phyloP scores from a whole-genome alignment of 2,888 invertebrate species.

The Octonoba sinensis region DNA sequence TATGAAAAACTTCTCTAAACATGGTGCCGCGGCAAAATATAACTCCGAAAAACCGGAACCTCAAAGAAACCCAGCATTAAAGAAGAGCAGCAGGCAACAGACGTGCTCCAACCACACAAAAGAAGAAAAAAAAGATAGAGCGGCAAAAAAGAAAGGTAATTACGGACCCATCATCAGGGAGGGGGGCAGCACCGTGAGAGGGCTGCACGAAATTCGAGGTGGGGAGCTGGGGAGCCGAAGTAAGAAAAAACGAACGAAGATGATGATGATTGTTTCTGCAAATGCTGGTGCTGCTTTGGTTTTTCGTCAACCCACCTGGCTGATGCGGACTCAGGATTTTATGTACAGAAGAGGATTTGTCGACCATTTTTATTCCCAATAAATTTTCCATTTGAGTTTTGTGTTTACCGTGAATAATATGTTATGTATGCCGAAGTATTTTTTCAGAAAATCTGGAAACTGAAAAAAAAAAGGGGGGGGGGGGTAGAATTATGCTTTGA shows the following conservation, averaged over 20 bases:
- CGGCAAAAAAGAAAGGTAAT: constrained; percentile 52
- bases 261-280: constrained; percentile 59
- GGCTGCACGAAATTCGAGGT: constrained; percentile 22
- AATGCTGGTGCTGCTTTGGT: constrained; percentile 23
- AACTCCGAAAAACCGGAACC: no score
- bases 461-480: no score
- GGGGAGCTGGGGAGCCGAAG: constrained; percentile 14
- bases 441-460: no score
- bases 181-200: background rate
- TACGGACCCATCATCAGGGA: constrained; percentile 46
- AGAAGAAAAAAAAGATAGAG: constrained; percentile 2
- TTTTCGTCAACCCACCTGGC: constrained; percentile 41
- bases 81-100: background rate
- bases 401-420: no score
- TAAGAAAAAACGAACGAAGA: background rate
- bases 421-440: no score
- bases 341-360: no score
- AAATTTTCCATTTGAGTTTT: no score
- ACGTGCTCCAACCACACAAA: background rate
- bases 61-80: constrained; percentile 1
- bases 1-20: no score
- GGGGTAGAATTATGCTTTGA: no score
- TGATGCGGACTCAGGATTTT: no score
- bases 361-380: no score
- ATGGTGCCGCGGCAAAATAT: no score